A percentile compares a stretch with the other conserved stretches of the same genome.
Evolutionary conservation across 2,888 invertebrate genomes (phyloP).

Genomic region (Gnatocerus cornutus): DNA sequence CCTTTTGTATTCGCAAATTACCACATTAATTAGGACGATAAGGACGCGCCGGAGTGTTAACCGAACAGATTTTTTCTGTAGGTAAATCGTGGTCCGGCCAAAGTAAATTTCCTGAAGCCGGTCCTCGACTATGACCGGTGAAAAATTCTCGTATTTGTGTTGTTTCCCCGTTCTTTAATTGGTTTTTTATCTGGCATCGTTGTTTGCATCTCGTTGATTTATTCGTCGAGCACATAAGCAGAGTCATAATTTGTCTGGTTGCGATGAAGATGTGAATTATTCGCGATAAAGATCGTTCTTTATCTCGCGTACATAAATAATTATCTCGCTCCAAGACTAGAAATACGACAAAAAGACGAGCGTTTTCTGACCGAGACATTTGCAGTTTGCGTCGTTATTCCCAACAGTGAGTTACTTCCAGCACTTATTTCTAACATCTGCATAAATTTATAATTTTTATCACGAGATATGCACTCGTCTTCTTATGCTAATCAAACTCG

Average conservation of each 20-base stretch:
- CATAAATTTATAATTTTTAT: neutral
- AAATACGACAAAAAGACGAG: conserved; percentile 34
- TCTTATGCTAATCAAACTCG: too few species aligned
- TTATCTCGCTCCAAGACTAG: conserved; percentile 29
- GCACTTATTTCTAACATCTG: neutral
- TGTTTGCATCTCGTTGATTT: too few species aligned
- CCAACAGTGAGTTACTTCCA: neutral
- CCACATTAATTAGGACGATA: conserved; percentile 58
- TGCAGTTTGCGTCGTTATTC: conserved; percentile 5
- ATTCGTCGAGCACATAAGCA: too few species aligned
- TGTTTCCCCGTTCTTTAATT: too few species aligned
- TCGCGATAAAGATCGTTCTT: conserved; percentile 23
- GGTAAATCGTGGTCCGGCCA: too few species aligned
- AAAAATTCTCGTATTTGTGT: too few species aligned
- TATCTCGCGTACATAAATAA: conserved; percentile 25
- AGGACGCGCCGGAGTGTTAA: conserved; percentile 27
- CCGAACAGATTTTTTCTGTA: neutral
- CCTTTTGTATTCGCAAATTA: conserved; percentile 55
- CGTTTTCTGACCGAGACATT: conserved; percentile 12
- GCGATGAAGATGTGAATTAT: conserved; percentile 3
- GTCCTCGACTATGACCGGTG: too few species aligned
- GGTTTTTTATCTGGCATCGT: too few species aligned
- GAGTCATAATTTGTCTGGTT: too few species aligned
- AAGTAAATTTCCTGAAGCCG: too few species aligned
- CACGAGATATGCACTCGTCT: too few species aligned